Percentiles rank a stretch among this genome's conserved stretches.
These are phyloP conservation scores for Chloroceryle amazona DNA, from an alignment of 2,797 vertebrate genomes.

Conservation along the genomic window DNA sequence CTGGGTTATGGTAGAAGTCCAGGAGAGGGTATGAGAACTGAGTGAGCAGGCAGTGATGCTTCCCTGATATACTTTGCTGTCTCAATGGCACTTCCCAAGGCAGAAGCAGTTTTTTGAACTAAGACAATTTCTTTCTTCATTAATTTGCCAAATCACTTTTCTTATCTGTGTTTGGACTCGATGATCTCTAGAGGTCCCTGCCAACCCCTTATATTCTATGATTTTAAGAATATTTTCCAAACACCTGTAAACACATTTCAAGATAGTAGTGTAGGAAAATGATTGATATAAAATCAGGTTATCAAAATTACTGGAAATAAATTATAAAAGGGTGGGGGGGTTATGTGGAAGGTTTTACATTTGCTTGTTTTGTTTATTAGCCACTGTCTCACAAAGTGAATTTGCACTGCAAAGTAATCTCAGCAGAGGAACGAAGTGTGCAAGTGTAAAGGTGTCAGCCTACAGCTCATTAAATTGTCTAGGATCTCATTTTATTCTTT, in stretches of 20 bases:
- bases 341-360: not conserved
- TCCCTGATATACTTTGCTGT: not conserved
- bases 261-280: not conserved
- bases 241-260: not conserved
- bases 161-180: not conserved
- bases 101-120: slow-evolving; percentile 1
- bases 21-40: not conserved
- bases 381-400: not conserved
- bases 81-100: not conserved
- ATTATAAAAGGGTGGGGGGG: not conserved
- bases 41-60: not conserved
- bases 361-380: not conserved
- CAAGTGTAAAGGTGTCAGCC: not conserved
- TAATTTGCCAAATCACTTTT: slow-evolving; percentile 5
- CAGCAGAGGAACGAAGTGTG: not conserved
- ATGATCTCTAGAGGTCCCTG: too few relatives aligned
- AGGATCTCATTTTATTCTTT: not conserved
- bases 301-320: not conserved
- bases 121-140: not conserved
- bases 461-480: not conserved
- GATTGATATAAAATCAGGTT: not conserved
- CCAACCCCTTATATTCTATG: too few relatives aligned
- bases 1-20: not conserved
- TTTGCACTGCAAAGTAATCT: not conserved
- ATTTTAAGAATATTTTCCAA: not conserved